Conservation (phyloP, 2,888 invertebrate genomes). For the Tenthredo livida region DNA sequence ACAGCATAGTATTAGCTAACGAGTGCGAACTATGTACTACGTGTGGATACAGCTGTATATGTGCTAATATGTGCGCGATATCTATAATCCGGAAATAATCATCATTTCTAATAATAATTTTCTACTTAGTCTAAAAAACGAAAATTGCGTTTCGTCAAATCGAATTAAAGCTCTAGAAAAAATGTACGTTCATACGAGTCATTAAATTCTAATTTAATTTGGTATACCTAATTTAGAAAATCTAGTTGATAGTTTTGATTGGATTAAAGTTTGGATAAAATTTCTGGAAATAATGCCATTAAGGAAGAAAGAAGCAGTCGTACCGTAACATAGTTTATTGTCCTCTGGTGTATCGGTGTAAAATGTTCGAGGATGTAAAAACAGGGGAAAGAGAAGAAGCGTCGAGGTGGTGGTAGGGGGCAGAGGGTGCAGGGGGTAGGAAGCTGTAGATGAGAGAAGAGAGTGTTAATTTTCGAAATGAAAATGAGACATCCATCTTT, state of each 20-base stretch:
- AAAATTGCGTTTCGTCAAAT: background rate
- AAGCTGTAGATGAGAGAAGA: conserved; percentile 67
- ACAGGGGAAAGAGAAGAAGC: conserved; percentile 52
- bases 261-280: no score
- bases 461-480: conserved; percentile 78
- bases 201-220: no score
- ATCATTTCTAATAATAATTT: background rate
- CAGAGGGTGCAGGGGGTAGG: conserved; percentile 37
- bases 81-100: background rate
- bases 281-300: background rate
- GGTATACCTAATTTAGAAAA: no score
- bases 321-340: background rate
- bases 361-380: conserved; percentile 38
- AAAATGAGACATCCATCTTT: conserved; percentile 77
- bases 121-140: background rate
- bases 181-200: no score
- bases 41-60: no score
- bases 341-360: conserved; percentile 20
- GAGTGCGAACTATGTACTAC: no score
- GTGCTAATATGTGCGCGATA: no score
- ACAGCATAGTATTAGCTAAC: no score
- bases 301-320: background rate
- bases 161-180: no score
- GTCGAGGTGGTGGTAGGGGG: conserved; percentile 24
- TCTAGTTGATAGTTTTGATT: no score